Evolutionary conservation across 2,888 invertebrate genomes (phyloP), one percentile per base, ranked within the genome.

Genomic region (Scaptomyza caliginosa): DNA sequence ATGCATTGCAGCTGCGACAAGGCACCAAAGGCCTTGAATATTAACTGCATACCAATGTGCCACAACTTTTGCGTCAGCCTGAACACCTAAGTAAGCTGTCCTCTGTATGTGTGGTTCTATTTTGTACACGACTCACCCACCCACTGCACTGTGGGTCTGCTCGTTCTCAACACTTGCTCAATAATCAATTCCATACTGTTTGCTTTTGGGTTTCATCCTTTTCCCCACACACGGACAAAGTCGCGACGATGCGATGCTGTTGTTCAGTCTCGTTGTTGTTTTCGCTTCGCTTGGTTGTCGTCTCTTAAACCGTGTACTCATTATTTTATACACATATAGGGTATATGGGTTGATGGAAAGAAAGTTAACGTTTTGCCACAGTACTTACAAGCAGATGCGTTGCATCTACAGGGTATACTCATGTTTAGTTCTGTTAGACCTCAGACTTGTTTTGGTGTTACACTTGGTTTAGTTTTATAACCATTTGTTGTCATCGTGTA

Each of bases 151-250:
- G 2, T 28, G 13, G n/a, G 17, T 19, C 30, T 6, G n/a, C 10
- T n/a, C n/a, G 17, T 4, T n/a, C 6, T 45, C 38, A 48, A 17
- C 68, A 55, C 56, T 67, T 65, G 57, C 63, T 75, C 82, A 77
- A 77, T 77, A 81, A 77, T 77, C 78, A 77, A 77, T 81, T 81
- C 77, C 74, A 51, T 62, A 74, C 69, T 64, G 66, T 70, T 70
- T 77, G 82, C 66, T 66, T 62, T 76, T 80, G 52, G 54, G 77
- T 67, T 71, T 67, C 77, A 79, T 71, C 56, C 80, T 67, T 71
- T 64, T 74, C 63, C 60, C 21, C 80, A 52, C 67, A 58, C 13
- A n/a, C n/a, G n/a, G n/a, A n/a, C n/a, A 32, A 13, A 13, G 13
- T 32, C 32, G 51, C 32, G 46, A 55, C 36, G 30, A 36, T 13